phyloP scores from a whole-genome alignment of 2,113 vertebrate species.

The Lates calcarifer region DNA sequence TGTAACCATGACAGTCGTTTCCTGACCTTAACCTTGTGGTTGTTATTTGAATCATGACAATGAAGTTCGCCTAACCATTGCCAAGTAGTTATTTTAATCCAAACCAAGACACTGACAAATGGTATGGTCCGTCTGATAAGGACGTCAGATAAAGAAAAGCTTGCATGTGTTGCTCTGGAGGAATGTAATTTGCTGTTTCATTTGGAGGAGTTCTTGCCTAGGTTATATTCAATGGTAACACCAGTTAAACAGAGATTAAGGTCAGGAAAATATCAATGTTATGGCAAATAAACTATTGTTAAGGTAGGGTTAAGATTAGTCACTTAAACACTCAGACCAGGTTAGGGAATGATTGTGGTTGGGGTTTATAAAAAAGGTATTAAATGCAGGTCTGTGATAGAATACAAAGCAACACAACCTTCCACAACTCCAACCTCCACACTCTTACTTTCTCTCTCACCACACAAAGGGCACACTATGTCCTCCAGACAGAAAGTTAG shows the following conservation, averaged over 20 bases:
- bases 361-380: too few relatives aligned
- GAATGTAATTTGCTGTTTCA: too few relatives aligned
- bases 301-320: too few relatives aligned
- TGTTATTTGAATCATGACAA: not conserved
- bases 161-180: too few relatives aligned
- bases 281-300: too few relatives aligned
- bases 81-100: not conserved
- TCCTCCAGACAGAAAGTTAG: not conserved
- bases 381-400: too few relatives aligned
- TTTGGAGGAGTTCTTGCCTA: too few relatives aligned
- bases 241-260: not conserved
- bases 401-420: too few relatives aligned
- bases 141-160: not conserved
- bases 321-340: too few relatives aligned
- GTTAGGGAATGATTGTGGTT: too few relatives aligned
- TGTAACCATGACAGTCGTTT: too few relatives aligned
- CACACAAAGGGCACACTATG: not conserved
- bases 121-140: not conserved
- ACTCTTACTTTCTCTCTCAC: not conserved
- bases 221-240: too few relatives aligned
- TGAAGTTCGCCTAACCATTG: not conserved
- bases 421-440: not conserved
- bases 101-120: not conserved
- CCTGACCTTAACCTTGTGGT: not conserved
- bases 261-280: not conserved